Conservation (phyloP, 2,797 vertebrate species). For the Notoglanidium macrostoma region DNA sequence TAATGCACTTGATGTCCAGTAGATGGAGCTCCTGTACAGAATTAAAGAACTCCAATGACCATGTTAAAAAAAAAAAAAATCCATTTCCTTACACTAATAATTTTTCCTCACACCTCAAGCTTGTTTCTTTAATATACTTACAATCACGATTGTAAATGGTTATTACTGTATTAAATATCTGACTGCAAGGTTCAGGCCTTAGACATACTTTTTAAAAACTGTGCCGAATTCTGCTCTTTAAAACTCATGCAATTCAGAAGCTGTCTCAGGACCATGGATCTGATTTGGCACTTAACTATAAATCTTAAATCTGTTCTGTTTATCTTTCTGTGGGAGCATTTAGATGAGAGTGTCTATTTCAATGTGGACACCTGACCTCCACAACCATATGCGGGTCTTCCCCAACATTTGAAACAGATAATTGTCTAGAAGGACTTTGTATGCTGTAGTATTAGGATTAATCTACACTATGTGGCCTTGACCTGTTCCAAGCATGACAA, state of each 20-base stretch:
- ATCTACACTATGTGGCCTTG: not conserved
- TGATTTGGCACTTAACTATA: not conserved
- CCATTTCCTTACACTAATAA: not conserved
- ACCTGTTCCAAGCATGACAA: not conserved
- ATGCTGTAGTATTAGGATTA: not conserved
- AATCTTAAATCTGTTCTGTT: not conserved
- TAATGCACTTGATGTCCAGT: constrained; percentile 49
- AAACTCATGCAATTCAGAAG: not conserved
- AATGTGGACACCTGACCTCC: constrained; percentile 6
- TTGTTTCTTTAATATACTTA: not conserved
- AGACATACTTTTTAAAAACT: not conserved
- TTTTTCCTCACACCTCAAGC: not conserved
- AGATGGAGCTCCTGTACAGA: constrained; percentile 37
- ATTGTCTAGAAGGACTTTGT: not conserved
- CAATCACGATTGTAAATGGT: not conserved
- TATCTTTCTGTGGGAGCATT: not conserved
- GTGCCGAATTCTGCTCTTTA: not conserved
- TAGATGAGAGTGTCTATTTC: not conserved
- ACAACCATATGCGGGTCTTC: not conserved
- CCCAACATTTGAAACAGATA: not conserved
- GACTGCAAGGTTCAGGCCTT: not conserved
- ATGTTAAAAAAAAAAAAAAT: not conserved
- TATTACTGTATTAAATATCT: constrained; percentile 13
- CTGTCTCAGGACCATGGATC: not conserved
- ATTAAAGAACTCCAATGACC: not conserved